Evolutionary conservation across 1,140 invertebrate genomes (phyloP), one percentile per base, ranked within the genome.

Genomic region (Daktulosphaira vitifoliae): DNA sequence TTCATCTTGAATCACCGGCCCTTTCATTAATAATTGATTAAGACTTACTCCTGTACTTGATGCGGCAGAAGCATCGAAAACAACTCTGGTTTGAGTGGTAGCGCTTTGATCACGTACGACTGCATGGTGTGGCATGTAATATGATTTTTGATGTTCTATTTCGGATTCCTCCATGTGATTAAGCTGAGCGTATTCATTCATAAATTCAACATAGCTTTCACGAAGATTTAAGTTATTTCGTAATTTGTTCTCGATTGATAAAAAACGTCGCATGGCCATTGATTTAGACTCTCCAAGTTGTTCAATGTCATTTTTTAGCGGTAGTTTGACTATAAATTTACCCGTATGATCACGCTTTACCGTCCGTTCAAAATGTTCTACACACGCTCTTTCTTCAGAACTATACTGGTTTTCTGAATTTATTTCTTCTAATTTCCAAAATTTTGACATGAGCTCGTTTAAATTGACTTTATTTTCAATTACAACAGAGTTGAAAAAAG

Each of bases 21-120:
- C n/a, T n/a, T 70, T 62, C 65, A 53, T 64, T 11, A 16, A 23
- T 15, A 52, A 25, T 1, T 52, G 20, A 16, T 52, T 26, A 16
- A 52, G 23, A 7, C 15, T 6, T 29, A 18, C 15, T 20, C 11
- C 26, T 20, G 16, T 26, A 13, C 67, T 66, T 22, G 22, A 4
- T 29, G 26, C 37, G 37, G 4, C 13, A 49, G 11, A 9, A 49
- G 11, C 11, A 49, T 49, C 20, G 20, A 8, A 11, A 39, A 39
- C 8, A 39, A 39, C n/a, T 39, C n/a, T n/a, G 8, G n/a, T 8
- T 9, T 9, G n/a, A n/a, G n/a, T 9, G 38, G n/a, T n/a, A 39
- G 8, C 38, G n/a, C 8, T n/a, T 8, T 9, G 38, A 8, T 39
- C 38, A 9, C 8, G 38, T n/a, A 9, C 8, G 1, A 51, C 26